Evolutionary conservation across 2,113 vertebrate species (phyloP), one percentile per base, ranked within the genome.

Genomic region (Campylorhamphus procurvoides): DNA sequence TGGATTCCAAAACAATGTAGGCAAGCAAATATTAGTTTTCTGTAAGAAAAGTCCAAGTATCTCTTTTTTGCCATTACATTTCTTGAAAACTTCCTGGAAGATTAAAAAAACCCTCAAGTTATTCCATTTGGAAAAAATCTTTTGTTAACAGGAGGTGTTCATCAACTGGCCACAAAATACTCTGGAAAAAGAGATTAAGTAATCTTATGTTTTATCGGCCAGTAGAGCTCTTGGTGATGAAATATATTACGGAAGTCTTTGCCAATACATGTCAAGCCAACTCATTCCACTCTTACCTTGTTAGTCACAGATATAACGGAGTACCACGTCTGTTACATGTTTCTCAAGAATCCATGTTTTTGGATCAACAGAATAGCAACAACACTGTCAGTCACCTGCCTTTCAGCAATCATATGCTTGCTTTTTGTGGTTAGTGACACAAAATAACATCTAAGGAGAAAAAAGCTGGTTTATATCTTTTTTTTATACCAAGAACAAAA

Each of bases 321-420:
- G 22, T 42, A 64, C 16, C 40, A 69, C 0, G 0, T 42, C 18
- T 84, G 37, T 27, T 78, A 35, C 11, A 23, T 0, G 0, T 56
- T 66, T 62, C n/a, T 79, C 50, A 82, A 75, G 14, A 86, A 89
- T 44, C 9, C 28, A 8, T 35, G 18, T 33, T 20, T 59, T 56
- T 52, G 4, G 17, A 75, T 58, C 71, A 91, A 74, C 8, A 47
- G 18, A 46, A 47, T 4, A 56, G 79, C 66, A 85, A 60, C n/a
- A 56, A 71, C 1, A 3, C 23, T 82, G 33, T 9, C 42, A 75
- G 11, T 62, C 46, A 91, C 31, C 25, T 50, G 25, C 42, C 35
- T 84, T 81, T 50, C 44, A 55, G 19, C 14, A 66, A 37, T 42
- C 55, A 28, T 55, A 60, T 25, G 7, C 5, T 85, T 94, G 25